Evolutionary conservation across 2,888 invertebrate genomes (phyloP), one percentile per base, ranked within the genome.

Genomic region (Girardia tigrina): DNA sequence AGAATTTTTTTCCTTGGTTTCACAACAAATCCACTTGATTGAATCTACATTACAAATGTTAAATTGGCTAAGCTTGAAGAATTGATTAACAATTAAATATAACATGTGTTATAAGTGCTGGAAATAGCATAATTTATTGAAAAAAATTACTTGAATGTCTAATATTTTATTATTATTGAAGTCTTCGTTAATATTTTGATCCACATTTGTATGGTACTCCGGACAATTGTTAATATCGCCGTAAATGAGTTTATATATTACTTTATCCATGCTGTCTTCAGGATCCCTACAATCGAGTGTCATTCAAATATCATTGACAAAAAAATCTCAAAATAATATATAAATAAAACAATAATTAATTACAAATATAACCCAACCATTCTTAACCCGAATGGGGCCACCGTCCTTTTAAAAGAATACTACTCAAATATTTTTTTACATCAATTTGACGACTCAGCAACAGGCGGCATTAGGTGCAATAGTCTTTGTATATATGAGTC

Each of bases 241-340:
- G n/a, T 12, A 56, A 56, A 56, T 4, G 4, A 56, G n/a, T 56
- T 56, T 56, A 56, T 56, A 56, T 56, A 56, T 8, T 6, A 56
- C 56, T 20, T 23, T 56, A 56, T 56, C 56, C 6, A 56, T n/a
- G n/a, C n/a, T 56, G n/a, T 56, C 56, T 56, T 56, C 56, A n/a
- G 56, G n/a, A 12, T 56, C n/a, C n/a, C 56, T 56, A n/a, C 6
- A 56, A 8, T n/a, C n/a, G n/a, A n/a, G n/a, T n/a, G n/a, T n/a
- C n/a, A n/a, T n/a, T n/a, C n/a, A n/a, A n/a, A n/a, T n/a, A n/a
- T n/a, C n/a, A n/a, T n/a, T n/a, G n/a, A n/a, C n/a, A n/a, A n/a
- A n/a, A n/a, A n/a, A n/a, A n/a, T n/a, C n/a, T n/a, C n/a, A n/a
- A n/a, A n/a, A n/a, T n/a, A n/a, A n/a, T n/a, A n/a, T n/a, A n/a